Conservation (phyloP, 2,797 vertebrate species). For the Phataginus tetradactyla region DNA sequence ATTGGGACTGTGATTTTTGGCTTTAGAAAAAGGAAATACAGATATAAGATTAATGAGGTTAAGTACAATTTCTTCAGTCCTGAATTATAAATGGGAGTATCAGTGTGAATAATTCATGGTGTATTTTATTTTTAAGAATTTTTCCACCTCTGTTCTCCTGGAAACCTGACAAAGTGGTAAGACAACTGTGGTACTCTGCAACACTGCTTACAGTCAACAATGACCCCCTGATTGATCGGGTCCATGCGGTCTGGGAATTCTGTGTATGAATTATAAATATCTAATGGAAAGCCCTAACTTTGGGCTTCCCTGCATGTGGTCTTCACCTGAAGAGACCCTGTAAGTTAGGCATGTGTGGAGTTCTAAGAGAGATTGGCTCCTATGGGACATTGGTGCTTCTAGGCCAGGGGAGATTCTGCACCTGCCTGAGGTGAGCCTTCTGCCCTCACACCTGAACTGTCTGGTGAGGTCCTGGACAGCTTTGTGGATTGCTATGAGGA, state of each 20-base stretch:
- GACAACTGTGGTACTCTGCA: not conserved
- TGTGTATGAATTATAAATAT: conserved; percentile 25
- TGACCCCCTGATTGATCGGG: not conserved
- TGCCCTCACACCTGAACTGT: not conserved
- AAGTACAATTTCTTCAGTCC: conserved; percentile 44
- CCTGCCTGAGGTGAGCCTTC: not conserved
- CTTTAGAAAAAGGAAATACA: not conserved
- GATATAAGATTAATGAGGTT: conserved; percentile 29
- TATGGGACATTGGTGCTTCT: not conserved
- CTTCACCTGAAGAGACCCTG: conserved; percentile 10
- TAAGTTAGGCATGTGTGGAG: not conserved
- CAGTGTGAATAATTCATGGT: conserved; percentile 1
- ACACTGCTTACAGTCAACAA: not conserved
- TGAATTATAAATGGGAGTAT: conserved; percentile 49
- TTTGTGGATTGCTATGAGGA: not conserved
- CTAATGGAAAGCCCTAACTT: not conserved
- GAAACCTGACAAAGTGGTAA: not conserved
- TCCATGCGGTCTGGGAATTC: not conserved
- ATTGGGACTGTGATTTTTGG: not conserved
- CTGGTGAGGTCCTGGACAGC: not conserved
- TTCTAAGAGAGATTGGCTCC: not conserved
- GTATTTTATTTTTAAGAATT: conserved; percentile 34
- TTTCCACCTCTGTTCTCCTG: not conserved
- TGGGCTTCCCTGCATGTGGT: not conserved
- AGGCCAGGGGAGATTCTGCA: not conserved